Conservation (phyloP, 1,140 invertebrate genomes). For the Atopsyche davidsoni region DNA sequence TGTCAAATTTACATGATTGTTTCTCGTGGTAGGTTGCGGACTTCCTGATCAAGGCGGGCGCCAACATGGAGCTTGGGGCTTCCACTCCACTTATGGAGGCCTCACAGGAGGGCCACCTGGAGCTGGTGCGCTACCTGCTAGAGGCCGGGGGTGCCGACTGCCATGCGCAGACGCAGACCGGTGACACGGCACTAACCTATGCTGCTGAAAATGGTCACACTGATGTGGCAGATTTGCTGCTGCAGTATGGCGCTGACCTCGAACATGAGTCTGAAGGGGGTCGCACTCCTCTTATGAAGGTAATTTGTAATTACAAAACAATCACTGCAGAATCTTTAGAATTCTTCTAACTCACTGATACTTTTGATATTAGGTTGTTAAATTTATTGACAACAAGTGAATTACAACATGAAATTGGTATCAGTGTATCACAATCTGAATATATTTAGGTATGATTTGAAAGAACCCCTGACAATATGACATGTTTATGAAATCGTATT, state of each 20-base stretch:
- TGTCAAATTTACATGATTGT: not conserved
- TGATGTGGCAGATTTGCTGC: slow-evolving; percentile 83
- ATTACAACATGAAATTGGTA: too few species aligned
- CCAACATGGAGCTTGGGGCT: slow-evolving; percentile 91
- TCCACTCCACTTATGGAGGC: slow-evolving; percentile 98
- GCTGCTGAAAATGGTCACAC: slow-evolving; percentile 96
- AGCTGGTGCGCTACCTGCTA: slow-evolving; percentile 83
- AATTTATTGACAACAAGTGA: too few species aligned
- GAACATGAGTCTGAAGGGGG: slow-evolving; percentile 93
- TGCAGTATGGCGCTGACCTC: slow-evolving; percentile 85
- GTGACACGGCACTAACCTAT: slow-evolving; percentile 95
- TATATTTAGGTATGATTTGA: too few species aligned
- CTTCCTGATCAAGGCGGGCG: slow-evolving; percentile 91
- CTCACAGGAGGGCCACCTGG: slow-evolving; percentile 92
- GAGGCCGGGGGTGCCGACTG: slow-evolving; percentile 81
- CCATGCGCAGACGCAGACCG: slow-evolving; percentile 88
- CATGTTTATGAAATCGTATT: too few species aligned
- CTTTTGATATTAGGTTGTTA: too few species aligned
- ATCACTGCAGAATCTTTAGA: too few species aligned
- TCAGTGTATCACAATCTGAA: too few species aligned
- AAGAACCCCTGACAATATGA: too few species aligned
- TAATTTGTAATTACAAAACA: too few species aligned
- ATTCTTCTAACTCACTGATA: too few species aligned
- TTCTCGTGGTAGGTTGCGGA: slow-evolving; percentile 78
- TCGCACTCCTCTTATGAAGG: slow-evolving; percentile 93